Evolutionary conservation across 2,888 invertebrate species (phyloP), one percentile per base, ranked within the genome.

Genomic region (Drosophila atripex): DNA sequence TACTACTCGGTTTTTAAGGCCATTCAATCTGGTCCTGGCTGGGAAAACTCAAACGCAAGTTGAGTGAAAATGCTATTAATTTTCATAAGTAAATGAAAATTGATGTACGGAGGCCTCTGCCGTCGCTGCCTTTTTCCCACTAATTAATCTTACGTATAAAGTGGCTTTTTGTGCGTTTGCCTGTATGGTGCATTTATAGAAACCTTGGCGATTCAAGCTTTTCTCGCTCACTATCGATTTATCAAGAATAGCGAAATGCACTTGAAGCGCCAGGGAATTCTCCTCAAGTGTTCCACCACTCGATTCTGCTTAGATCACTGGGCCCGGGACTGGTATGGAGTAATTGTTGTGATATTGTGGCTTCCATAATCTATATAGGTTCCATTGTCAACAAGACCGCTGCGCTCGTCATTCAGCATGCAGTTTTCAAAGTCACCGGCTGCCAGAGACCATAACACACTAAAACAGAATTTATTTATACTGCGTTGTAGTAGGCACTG

Each of bases 351-450:
- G 60, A 50, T 51, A 63, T 38, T 35, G 45, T 38, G 28, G 45
- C 49, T 50, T n/a, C 64, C 52, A 38, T 63, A 52, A 46, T 51
- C 38, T 51, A 65, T 64, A 52, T 65, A 65, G 63, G 45, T 51
- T 65, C 63, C 51, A 56, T 51, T 41, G 54, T 47, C 71, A 57
- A 64, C 63, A 75, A 75, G 68, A 71, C 60, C 47, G 63, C 14
- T 30, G 5, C 11, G 21, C 14, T 61, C 72, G 82, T 71, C 80
- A 75, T 73, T 71, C 64, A 8, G 61, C 83, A 82, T 77, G 64
- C 69, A 66, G 46, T 66, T 76, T 74, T 86, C 85, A 86, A 79
- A 88, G 86, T 88, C 79, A 80, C 51, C 78, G 65, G 57, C 59
- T 64, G 64, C 45, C 53, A 56, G 49, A 56, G 49, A 57, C 60